Conservation (phyloP, 2,797 vertebrate genomes). For the Lagocephalus sceleratus region DNA sequence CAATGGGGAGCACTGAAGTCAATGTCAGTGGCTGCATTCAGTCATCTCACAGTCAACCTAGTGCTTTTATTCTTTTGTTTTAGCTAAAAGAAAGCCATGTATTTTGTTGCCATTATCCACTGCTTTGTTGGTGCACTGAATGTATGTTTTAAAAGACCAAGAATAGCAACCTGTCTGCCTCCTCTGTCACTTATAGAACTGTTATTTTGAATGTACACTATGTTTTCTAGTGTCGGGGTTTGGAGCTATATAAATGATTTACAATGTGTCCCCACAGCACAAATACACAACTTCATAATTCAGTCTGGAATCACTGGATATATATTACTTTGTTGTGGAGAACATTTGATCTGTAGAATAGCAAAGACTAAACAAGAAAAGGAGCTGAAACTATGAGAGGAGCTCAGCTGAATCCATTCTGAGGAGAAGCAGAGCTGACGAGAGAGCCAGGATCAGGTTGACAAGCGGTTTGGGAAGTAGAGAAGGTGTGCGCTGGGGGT, state of each 20-base stretch:
- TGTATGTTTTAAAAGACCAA: slow-evolving; percentile 46
- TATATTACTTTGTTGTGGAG: slow-evolving; percentile 3
- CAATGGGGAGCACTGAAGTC: slow-evolving; percentile 17
- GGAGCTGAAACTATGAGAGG: background rate
- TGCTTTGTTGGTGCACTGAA: slow-evolving; percentile 32
- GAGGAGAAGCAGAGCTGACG: slow-evolving; percentile 17
- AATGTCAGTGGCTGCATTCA: background rate
- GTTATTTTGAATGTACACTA: slow-evolving; percentile 35
- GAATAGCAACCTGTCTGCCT: slow-evolving; percentile 12
- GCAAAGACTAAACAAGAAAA: slow-evolving; percentile 8
- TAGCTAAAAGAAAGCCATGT: slow-evolving; percentile 14
- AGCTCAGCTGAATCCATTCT: slow-evolving; percentile 8
- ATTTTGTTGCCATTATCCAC: slow-evolving; percentile 46
- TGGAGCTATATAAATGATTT: slow-evolving; percentile 31
- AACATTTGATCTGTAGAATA: slow-evolving; percentile 17
- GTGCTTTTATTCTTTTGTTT: slow-evolving; percentile 10
- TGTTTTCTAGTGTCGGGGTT: slow-evolving; percentile 30
- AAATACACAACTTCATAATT: slow-evolving; percentile 26
- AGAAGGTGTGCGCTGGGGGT: slow-evolving; percentile 3
- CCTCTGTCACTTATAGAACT: slow-evolving; percentile 13
- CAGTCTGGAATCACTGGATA: slow-evolving; percentile 11
- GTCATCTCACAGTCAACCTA: background rate
- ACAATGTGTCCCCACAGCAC: slow-evolving; percentile 16
- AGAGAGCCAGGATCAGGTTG: slow-evolving; percentile 18
- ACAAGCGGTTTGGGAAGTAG: slow-evolving; percentile 10